Percentiles rank a stretch among this genome's conserved stretches.
These are phyloP conservation scores for Hermaeophaga mercurialis DNA, from an alignment of 2,888 invertebrate genomes.

Conservation along the genomic window DNA sequence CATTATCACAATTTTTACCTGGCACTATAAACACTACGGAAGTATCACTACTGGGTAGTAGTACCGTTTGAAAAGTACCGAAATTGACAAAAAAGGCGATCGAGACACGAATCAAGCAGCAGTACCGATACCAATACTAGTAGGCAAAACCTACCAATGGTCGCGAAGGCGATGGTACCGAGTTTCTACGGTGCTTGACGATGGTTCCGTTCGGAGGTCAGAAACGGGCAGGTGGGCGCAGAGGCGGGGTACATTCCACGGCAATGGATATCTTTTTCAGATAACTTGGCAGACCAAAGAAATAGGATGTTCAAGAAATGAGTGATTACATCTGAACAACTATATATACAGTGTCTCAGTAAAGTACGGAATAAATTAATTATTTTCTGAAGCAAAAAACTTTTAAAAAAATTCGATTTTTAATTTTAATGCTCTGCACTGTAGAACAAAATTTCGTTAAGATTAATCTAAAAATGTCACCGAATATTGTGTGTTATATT, in stretches of 20 bases:
- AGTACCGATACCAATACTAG: background rate
- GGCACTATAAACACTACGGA: constrained; percentile 14
- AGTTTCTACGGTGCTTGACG: constrained; percentile 6
- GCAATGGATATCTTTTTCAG: constrained; percentile 10
- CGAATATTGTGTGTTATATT: no score
- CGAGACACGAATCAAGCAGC: background rate
- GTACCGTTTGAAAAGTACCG: constrained; percentile 14
- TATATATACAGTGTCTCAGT: no score
- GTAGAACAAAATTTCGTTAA: no score
- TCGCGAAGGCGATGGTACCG: constrained; percentile 10
- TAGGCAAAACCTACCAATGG: background rate
- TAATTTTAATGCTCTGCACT: no score
- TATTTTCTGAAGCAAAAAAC: no score
- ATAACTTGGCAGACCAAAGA: constrained; percentile 11
- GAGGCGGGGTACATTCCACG: constrained; percentile 13
- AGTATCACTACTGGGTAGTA: constrained; percentile 14
- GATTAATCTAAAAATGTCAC: no score
- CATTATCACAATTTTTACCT: constrained; percentile 14
- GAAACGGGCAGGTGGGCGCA: constrained; percentile 20
- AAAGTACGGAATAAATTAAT: no score
- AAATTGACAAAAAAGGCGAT: constrained; percentile 3
- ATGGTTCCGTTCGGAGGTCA: constrained; percentile 17
- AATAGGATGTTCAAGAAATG: constrained; percentile 10
- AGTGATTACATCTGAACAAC: no score
- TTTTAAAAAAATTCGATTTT: no score